Conservation (phyloP, 2,797 vertebrate species). For the Sebastes miniatus region DNA sequence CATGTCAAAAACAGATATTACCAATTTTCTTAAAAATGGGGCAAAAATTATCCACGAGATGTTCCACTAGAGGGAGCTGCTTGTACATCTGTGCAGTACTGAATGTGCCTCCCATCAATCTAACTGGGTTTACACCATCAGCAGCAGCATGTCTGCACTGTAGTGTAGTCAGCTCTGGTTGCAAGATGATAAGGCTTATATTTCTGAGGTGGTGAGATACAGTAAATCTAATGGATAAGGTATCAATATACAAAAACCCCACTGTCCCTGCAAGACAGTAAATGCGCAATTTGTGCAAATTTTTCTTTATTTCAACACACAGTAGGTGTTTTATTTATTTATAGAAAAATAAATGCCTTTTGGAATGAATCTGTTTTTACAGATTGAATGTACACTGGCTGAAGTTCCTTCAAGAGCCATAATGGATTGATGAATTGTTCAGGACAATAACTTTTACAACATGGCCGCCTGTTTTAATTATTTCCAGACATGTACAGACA, state of each 20-base stretch:
- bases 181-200: not conserved
- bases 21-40: not conserved
- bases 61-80: conserved; percentile 61
- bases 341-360: not conserved
- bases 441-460: not conserved
- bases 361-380: not conserved
- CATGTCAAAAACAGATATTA: not conserved
- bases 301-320: not conserved
- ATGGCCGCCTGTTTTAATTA: not conserved
- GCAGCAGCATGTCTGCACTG: not conserved
- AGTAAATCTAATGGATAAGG: not conserved
- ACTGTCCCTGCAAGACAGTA: not conserved
- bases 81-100: not conserved
- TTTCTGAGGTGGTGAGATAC: not conserved
- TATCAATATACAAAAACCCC: not conserved
- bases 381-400: not conserved
- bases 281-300: not conserved
- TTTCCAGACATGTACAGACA: not conserved
- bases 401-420: not conserved
- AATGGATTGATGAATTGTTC: not conserved
- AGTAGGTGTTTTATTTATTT: not conserved
- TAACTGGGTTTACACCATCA: not conserved
- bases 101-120: not conserved
- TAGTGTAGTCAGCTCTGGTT: not conserved
- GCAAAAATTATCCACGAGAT: not conserved